Evolutionary conservation across 2,888 invertebrate species (phyloP), one percentile per base, ranked within the genome.

Genomic region (Latheticus oryzae): DNA sequence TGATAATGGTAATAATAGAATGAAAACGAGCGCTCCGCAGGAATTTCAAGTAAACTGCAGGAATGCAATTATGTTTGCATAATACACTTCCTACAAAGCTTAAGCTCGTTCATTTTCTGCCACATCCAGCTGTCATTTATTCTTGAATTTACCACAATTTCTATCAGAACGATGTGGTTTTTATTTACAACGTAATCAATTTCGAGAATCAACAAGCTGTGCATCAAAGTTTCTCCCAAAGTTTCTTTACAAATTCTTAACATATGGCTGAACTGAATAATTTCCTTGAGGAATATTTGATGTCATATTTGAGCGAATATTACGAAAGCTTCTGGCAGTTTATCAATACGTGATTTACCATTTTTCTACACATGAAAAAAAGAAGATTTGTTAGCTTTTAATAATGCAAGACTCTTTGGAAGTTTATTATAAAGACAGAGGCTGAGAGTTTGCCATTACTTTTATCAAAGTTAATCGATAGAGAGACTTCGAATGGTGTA

Each of bases 401-500:
- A 4, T 5, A 12, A 28, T 28, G 28, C 28, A 28, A 28, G 9
- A 12, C 9, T 28, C 28, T 12, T 28, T 28, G 28, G 12, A 28
- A 9, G n/a, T n/a, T n/a, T n/a, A 11, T 28, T 28, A 3, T 30
- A 42, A 45, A 30, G 32, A 45, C 32, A 45, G 30, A 21, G 23
- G 19, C 8, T 19, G 24, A n/a, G 23, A 23, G 24, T 3, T 5
- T 8, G 32, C 23, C 37, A 54, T 55, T 48, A 40, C 21, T 47
- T 47, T 55, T 30, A 47, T 55, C 47, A 13, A 23, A 55, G 38
- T 30, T 55, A 55, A 55, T 55, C 55, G 48, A 55, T 55, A 55
- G 38, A 38, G 38, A n/a, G n/a, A n/a, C 12, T 54, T 37, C 55
- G 48, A 48, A 47, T 38, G 24, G 30, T 57, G 38, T 52, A 52